Evolutionary conservation across 2,888 invertebrate genomes (phyloP), one percentile per base, ranked within the genome.

Genomic region (Polylopha cassiicola): DNA sequence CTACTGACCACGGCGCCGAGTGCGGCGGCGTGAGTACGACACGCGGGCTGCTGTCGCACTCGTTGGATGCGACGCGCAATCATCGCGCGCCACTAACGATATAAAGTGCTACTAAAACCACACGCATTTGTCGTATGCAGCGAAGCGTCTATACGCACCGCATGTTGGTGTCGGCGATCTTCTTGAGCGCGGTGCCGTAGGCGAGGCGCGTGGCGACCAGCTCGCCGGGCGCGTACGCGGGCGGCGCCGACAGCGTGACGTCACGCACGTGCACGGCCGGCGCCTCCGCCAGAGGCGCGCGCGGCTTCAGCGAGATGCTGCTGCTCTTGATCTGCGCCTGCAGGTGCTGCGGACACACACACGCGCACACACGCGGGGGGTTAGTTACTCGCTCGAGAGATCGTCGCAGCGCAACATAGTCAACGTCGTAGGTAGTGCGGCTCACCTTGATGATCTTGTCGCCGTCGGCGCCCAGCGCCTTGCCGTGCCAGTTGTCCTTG

Each of bases 401-500:
- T n/a, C n/a, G n/a, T n/a, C n/a, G n/a, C n/a, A n/a, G n/a, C n/a
- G n/a, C n/a, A n/a, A n/a, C n/a, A n/a, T n/a, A n/a, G n/a, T n/a
- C n/a, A n/a, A n/a, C 10, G 13, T 3, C 8, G 3, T n/a, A 16
- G 13, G 7, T 15, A 15, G 3, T 2, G 5, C 49, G 2, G 18
- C 41, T 34, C 67, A 90, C 90, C 79, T 82, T 79, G 36, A 84
- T 76, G 5, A 93, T 89, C 53, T 87, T 89, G 0, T 91, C 91
- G 1, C 93, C 90, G 45, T 95, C 92, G 33, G 89, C 91, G 0
- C 97, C 98, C 42, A 99, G 80, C 0, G 99, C 92, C 77, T 99
- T 99, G 33, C 99, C 99, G 69, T 99, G 99, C 98, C 98, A 99
- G 79, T 97, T 96, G 41, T 97, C 95, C 52, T 89, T 58, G 73